These are phyloP conservation scores for Cheilosia pagana DNA, from an alignment of 2,888 invertebrate species.

Conservation along the genomic window DNA sequence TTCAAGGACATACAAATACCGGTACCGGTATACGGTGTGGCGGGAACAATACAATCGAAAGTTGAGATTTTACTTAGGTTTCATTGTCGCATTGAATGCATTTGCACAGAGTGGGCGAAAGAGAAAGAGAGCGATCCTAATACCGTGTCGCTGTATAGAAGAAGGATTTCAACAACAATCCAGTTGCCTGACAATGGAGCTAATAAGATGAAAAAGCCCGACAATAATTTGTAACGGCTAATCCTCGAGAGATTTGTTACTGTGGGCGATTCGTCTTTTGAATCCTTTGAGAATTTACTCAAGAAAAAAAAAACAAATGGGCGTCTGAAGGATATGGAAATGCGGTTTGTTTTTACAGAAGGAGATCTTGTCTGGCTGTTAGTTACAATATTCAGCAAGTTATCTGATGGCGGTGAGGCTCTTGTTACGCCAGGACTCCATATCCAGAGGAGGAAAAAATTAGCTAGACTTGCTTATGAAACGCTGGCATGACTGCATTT, in stretches of 20 bases:
- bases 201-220: slow-evolving; percentile 68
- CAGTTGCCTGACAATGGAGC: slow-evolving; percentile 68
- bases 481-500: no score
- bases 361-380: not conserved
- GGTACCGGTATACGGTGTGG: not conserved
- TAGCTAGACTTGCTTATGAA: no score
- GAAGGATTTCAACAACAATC: slow-evolving; percentile 61
- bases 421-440: no score
- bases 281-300: not conserved
- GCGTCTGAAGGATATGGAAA: slow-evolving; percentile 1
- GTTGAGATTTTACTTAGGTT: slow-evolving; percentile 56
- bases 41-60: slow-evolving; percentile 52
- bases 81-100: slow-evolving; percentile 61
- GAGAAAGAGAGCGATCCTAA: slow-evolving; percentile 20
- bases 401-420: no score
- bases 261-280: slow-evolving; percentile 35
- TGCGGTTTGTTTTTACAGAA: not conserved
- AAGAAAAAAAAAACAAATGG: not conserved
- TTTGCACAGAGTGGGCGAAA: slow-evolving; percentile 18
- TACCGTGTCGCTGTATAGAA: slow-evolving; percentile 33
- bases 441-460: no score
- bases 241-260: slow-evolving; percentile 67
- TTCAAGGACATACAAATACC: slow-evolving; percentile 41
- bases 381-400: no score
- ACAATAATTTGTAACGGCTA: slow-evolving; percentile 69